Conservation (phyloP, 2,113 vertebrate species). For the Aleadryas rufinucha region DNA sequence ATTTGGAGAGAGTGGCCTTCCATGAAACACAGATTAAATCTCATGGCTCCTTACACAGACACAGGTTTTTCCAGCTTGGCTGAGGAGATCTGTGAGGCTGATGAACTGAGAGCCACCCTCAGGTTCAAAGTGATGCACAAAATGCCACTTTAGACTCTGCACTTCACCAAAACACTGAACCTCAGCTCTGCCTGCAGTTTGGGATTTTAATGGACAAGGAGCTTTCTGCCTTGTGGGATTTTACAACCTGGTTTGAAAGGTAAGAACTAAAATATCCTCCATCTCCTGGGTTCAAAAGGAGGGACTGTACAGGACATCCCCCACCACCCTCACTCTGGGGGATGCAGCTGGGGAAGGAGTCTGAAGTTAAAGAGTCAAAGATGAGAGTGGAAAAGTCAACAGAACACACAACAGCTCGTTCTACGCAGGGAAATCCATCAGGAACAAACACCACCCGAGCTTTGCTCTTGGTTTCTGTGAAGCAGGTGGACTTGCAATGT, state of each 20-base stretch:
- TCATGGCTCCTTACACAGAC: rapidly evolving
- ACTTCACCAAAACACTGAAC: background rate
- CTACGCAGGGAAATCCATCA: background rate
- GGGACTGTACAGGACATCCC: background rate
- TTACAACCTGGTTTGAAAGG: background rate
- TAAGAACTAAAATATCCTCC: background rate
- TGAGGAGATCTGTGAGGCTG: background rate
- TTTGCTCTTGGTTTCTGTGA: background rate
- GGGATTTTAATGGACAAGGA: background rate
- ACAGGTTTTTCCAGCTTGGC: background rate
- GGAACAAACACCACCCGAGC: background rate
- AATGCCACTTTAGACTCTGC: background rate
- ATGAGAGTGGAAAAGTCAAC: background rate
- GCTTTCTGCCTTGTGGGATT: background rate
- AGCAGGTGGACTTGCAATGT: background rate
- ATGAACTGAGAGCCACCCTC: background rate
- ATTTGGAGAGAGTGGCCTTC: background rate
- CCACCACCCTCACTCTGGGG: background rate
- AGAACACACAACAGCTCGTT: background rate
- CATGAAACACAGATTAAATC: background rate
- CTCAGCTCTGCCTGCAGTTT: background rate
- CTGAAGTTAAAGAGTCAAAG: background rate
- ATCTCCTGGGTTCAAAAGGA: background rate
- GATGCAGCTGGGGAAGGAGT: background rate
- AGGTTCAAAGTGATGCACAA: background rate